phyloP scores from a whole-genome alignment of 1,140 invertebrate genomes.

The Microplitis mediator region DNA sequence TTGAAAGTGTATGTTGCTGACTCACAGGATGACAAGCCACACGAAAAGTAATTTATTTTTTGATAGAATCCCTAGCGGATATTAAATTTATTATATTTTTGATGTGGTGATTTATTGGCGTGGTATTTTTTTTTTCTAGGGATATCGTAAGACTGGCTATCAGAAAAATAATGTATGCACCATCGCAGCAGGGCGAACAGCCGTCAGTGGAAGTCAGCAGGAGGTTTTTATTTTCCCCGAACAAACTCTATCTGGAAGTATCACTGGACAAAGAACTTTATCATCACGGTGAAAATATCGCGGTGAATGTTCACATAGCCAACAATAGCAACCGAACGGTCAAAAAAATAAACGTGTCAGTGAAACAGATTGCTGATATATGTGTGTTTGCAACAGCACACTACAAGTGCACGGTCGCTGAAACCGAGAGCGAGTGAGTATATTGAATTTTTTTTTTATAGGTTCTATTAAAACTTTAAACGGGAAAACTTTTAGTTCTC shows the following conservation, averaged over 20 bases:
- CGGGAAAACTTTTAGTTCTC: background rate
- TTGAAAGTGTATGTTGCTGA: conserved; percentile 95
- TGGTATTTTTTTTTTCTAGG: conserved; percentile 54
- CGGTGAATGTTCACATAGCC: conserved; percentile 97
- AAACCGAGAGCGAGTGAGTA: conserved; percentile 97
- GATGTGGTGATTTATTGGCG: too few species aligned
- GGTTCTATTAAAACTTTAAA: background rate
- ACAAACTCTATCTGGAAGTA: conserved; percentile 95
- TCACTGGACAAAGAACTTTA: conserved; percentile 98
- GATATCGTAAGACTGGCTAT: conserved; percentile 86
- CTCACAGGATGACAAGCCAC: conserved; percentile 90
- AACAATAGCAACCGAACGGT: conserved; percentile 99
- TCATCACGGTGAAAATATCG: conserved; percentile 97
- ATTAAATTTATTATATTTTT: too few species aligned
- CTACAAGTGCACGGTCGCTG: conserved; percentile 98
- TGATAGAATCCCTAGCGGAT: too few species aligned
- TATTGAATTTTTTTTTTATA: conserved; percentile 19
- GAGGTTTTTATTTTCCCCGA: conserved; percentile 99
- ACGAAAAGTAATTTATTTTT: conserved; percentile 74
- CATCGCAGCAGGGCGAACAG: conserved; percentile 95
- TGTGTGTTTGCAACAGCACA: conserved; percentile 98
- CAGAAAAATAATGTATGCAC: conserved; percentile 98
- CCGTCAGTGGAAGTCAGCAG: conserved; percentile 98
- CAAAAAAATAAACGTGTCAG: conserved; percentile 97
- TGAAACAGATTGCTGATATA: conserved; percentile 98